phyloP scores from a whole-genome alignment of 2,797 vertebrate species.

The Centropyge bicolor region DNA sequence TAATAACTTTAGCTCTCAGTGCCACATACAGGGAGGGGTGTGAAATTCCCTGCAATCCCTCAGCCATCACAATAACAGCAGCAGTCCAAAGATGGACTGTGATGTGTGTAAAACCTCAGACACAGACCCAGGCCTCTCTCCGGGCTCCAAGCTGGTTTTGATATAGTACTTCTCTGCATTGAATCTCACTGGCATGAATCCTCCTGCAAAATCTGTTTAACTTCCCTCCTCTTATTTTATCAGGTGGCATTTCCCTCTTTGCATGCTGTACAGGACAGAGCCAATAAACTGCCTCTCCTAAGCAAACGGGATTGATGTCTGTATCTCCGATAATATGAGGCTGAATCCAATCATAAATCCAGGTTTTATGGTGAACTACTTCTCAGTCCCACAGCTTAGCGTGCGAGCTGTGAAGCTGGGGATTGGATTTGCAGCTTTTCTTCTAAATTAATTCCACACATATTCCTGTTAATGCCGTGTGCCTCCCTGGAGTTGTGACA shows the following conservation, averaged over 20 bases:
- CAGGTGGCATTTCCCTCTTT: neutral
- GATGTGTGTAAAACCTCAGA: neutral
- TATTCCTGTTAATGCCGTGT: constrained; percentile 10
- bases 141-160: neutral
- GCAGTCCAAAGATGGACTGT: constrained; percentile 6
- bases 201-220: neutral
- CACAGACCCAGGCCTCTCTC: neutral
- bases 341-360: neutral
- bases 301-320: neutral
- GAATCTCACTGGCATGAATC: neutral
- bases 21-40: constrained; percentile 28
- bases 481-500: neutral
- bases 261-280: neutral
- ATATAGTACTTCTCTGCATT: neutral
- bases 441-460: constrained; percentile 23
- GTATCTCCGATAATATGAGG: neutral
- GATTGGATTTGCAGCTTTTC: constrained; percentile 38
- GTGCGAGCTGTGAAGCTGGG: constrained; percentile 26
- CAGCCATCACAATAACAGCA: constrained; percentile 9
- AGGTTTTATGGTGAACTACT: constrained; percentile 5
- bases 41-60: constrained; percentile 38
- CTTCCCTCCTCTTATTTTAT: neutral
- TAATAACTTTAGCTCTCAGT: constrained; percentile 66
- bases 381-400: constrained; percentile 4
- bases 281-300: neutral